Conservation (phyloP, 2,113 vertebrate species). For the Xiphophorus maculatus region DNA sequence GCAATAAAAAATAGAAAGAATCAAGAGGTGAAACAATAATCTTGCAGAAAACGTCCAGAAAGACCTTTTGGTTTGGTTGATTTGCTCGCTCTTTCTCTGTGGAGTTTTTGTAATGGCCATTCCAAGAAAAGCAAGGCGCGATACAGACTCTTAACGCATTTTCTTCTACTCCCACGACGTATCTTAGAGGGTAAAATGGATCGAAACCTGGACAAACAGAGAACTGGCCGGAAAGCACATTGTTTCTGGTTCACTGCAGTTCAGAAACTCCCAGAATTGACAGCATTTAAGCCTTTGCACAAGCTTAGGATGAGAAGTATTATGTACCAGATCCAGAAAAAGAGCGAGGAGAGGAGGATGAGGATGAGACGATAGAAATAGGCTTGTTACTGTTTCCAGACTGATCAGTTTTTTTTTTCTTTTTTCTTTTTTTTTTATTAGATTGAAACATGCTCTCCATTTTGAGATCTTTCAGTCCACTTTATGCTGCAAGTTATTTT, state of each 20-base stretch:
- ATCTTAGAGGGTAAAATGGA: conserved; percentile 66
- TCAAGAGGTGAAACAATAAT: conserved; percentile 59
- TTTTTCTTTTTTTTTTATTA: too few species aligned
- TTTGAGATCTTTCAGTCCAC: too few species aligned
- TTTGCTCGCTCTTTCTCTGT: conserved; percentile 44
- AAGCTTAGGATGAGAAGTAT: conserved; percentile 2
- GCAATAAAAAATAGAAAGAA: conserved; percentile 42
- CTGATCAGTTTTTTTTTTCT: too few species aligned
- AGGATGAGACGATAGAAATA: too few species aligned
- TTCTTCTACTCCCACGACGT: conserved; percentile 58
- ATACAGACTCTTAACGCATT: conserved; percentile 55
- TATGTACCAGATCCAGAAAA: neutral
- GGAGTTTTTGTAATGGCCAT: conserved; percentile 54
- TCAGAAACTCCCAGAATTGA: conserved; percentile 8
- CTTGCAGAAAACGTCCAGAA: conserved; percentile 36
- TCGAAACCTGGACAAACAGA: conserved; percentile 49
- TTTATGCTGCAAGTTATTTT: too few species aligned
- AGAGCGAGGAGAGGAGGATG: too few species aligned
- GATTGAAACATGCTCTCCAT: too few species aligned
- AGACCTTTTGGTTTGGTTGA: conserved; percentile 45
- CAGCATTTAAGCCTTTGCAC: conserved; percentile 13
- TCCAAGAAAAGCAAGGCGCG: conserved; percentile 45
- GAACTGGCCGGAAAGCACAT: conserved; percentile 52
- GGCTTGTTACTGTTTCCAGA: too few species aligned
- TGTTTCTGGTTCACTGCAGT: conserved; percentile 21